Base-by-base conservation (phyloP, 2,888 invertebrate genomes). In the Lepidochrysops patricia region DNA sequence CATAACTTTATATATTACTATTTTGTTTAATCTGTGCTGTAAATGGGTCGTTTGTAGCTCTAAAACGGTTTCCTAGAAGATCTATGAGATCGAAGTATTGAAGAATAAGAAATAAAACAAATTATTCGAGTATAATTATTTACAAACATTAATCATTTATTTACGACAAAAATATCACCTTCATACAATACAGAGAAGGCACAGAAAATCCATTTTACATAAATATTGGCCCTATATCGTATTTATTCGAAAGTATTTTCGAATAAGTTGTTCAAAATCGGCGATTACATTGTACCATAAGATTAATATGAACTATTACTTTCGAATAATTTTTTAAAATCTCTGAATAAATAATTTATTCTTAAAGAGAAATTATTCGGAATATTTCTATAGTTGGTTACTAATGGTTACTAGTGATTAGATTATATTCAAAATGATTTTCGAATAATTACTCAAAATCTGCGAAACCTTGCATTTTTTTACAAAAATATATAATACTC, bases 121-220 rank as follows among this genome's bases (percentile, higher is more conserved):
- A 62, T 13, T 43, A 52, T 66, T 69, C 52, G 57, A 69, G 64
- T 68, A 68, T 70, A 73, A 78, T 83, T 87, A 87, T 87, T 82
- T 87, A 87, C 86, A 87, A 85, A 87, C 85, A 86, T 85, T 82
- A 79, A 82, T 84, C 67, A 71, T 85, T 85, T 84, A 84, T 82
- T 84, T 73, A 72, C 68, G 79, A 82, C 76, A 80, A 83, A 80
- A 81, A 84, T 84, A 87, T 84, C 82, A 82, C 85, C 84, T 84
- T 79, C 59, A 63, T 73, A 71, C 69, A 68, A 68, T 73, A 73
- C 68, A 68, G 29, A 66, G 83, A 87, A 87, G 87, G 87, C 86
- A 86, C 86, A 73, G 69, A 76, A 69, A 70, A 62, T 64, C 64
- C 62, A 63, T 61, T 64, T 49, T 64, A 65, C 61, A 62, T 58